Percentiles rank a stretch among this genome's conserved stretches.
These are phyloP conservation scores for Musca domestica DNA, from an alignment of 1,140 invertebrate species.

Conservation along the genomic window DNA sequence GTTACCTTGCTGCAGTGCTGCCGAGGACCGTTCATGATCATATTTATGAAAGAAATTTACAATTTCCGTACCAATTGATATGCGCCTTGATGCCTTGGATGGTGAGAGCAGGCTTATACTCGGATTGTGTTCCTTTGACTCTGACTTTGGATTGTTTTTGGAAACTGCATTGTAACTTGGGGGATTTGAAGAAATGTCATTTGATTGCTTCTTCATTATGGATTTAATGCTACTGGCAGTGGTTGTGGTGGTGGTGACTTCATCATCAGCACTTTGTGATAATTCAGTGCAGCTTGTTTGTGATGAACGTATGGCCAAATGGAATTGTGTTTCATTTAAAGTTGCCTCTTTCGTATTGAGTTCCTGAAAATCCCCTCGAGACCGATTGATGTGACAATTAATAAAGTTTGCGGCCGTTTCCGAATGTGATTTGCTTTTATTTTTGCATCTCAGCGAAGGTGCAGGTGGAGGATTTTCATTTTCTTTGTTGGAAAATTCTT, in stretches of 20 bases:
- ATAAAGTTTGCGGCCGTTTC: constrained; percentile 1
- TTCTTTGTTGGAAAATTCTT: neutral
- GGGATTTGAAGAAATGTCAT: neutral
- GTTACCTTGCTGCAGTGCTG: neutral
- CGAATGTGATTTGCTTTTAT: neutral
- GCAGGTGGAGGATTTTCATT: neutral
- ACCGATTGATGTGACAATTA: constrained; percentile 22
- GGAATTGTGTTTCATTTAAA: constrained; percentile 14
- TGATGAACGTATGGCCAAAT: neutral
- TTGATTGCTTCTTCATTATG: too few relatives aligned
- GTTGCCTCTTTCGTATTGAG: neutral
- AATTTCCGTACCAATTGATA: constrained; percentile 27
- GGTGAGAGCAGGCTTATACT: neutral
- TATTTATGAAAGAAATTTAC: constrained; percentile 27
- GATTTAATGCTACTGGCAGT: neutral
- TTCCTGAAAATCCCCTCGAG: constrained; percentile 17
- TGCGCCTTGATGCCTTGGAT: neutral
- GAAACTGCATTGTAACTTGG: neutral
- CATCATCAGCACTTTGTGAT: constrained; percentile 3
- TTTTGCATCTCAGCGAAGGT: neutral
- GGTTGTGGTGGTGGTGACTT: neutral
- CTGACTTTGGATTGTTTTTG: neutral
- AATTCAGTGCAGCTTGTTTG: constrained; percentile 4
- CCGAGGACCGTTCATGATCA: constrained; percentile 19
- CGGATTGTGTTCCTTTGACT: neutral